Evolutionary conservation across 1,140 invertebrate genomes (phyloP), one percentile per base, ranked within the genome.

Genomic region (Zaprionus davidi): DNA sequence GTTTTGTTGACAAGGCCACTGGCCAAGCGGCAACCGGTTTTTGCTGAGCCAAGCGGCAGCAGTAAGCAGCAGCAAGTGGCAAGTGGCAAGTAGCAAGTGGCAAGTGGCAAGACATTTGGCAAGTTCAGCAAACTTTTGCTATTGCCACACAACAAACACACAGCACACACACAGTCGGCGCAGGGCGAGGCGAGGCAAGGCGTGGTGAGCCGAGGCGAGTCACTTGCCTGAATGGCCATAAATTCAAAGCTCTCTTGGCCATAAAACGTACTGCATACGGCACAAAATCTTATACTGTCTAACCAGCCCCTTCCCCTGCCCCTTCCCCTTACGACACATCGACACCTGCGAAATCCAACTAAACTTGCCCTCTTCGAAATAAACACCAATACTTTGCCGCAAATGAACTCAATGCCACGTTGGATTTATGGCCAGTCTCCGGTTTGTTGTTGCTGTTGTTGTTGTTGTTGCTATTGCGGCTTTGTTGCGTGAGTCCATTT

Each of bases 61-160:
- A 51, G 12, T 24, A 20, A 51, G 46, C 11, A 22, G 46, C 46
- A 51, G 46, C 20, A 20, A 51, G 46, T 6, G 9, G 46, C 46
- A 49, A 49, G 46, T 22, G 20, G 38, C 65, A 46, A 56, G 51
- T 56, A 24, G 26, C 41, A 20, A 63, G 41, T 26, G 44, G 55
- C 56, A 26, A 49, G 69, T 59, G 69, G 60, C 71, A 73, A 73
- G 64, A 70, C 51, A 70, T 75, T 75, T 70, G 72, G 66, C 76
- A 75, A 78, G 71, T 78, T 75, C 71, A 78, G 76, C 76, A 75
- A 78, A 75, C 76, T 78, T 78, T 75, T 71, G 51, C 53, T 66
- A 59, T 28, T 51, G 51, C 59, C 72, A 65, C 64, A 65, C 57
- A 36, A 67, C 41, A 17, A n/a, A n/a, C n/a, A 51, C 46, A 53